Evolutionary conservation across 2,113 vertebrate species (phyloP).

Genomic region (Cairina moschata): DNA sequence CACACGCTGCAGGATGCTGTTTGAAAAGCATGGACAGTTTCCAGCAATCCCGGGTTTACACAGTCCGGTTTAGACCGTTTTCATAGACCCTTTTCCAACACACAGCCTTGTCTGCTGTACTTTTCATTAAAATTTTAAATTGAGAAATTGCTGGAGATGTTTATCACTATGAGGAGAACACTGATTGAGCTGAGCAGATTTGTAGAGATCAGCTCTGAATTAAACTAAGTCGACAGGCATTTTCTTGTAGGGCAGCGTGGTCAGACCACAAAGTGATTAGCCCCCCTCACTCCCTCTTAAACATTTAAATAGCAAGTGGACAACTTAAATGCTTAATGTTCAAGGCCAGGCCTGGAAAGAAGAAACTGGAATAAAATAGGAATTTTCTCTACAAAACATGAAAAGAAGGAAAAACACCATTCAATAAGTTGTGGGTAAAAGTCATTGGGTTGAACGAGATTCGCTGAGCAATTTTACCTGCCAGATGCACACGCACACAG

Average conservation of each 20-base stretch:
- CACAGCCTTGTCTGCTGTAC: neutral
- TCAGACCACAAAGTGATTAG: neutral
- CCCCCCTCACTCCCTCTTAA: neutral
- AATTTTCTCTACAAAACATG: neutral
- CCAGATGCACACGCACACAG: neutral
- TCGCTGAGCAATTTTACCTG: neutral
- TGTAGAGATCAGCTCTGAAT: neutral
- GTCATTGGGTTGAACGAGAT: neutral
- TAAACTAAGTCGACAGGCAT: neutral
- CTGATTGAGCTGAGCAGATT: accelerated
- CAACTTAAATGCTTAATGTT: neutral
- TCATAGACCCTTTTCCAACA: neutral
- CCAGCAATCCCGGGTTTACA: neutral
- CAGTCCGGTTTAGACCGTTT: accelerated
- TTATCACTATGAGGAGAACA: neutral
- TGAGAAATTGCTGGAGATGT: neutral
- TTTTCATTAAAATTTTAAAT: neutral
- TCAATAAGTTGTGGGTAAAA: neutral
- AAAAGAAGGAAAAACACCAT: neutral
- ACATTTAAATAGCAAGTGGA: neutral
- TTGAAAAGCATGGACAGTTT: neutral
- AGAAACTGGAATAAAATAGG: neutral
- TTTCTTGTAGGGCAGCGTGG: too few relatives aligned
- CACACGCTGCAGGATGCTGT: too few relatives aligned
- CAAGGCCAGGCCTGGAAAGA: neutral